Conservation (phyloP, 2,888 invertebrate genomes). For the Nomada fabriciana region DNA sequence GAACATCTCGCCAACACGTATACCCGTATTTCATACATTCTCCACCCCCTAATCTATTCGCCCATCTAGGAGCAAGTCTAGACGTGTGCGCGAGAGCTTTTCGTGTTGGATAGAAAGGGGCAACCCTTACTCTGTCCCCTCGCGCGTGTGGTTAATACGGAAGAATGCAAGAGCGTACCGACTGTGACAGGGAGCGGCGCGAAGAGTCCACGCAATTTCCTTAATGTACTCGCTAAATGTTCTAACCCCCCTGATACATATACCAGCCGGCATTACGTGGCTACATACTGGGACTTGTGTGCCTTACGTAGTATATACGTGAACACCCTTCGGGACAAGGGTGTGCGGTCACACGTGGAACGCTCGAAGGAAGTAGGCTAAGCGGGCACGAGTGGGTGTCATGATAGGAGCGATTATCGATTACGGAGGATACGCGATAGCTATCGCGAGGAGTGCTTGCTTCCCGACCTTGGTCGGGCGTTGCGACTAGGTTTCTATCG, state of each 20-base stretch:
- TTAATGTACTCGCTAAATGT: constrained; percentile 83
- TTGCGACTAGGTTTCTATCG: not conserved
- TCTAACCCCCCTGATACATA: constrained; percentile 69
- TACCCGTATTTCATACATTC: constrained; percentile 1
- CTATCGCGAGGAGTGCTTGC: not conserved
- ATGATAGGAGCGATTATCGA: constrained; percentile 61
- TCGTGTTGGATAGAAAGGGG: constrained; percentile 39
- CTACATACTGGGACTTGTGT: constrained; percentile 25
- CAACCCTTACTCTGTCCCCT: constrained; percentile 54
- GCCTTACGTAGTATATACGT: constrained; percentile 9
- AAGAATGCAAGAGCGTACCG: constrained; percentile 49
- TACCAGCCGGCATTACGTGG: constrained; percentile 48
- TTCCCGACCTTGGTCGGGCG: not conserved
- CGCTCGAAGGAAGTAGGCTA: constrained; percentile 65
- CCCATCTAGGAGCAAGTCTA: not conserved
- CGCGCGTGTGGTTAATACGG: constrained; percentile 63
- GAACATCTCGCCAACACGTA: not conserved
- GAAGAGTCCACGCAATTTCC: constrained; percentile 82
- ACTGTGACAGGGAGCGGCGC: constrained; percentile 69
- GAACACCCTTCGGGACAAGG: constrained; percentile 41
- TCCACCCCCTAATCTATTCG: constrained; percentile 6
- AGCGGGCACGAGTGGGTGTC: constrained; percentile 54
- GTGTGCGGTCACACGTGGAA: constrained; percentile 58
- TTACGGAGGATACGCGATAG: constrained; percentile 28
- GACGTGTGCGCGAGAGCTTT: constrained; percentile 23